phyloP scores from a whole-genome alignment of 2,113 vertebrate genomes.

The Alouatta palliata region DNA sequence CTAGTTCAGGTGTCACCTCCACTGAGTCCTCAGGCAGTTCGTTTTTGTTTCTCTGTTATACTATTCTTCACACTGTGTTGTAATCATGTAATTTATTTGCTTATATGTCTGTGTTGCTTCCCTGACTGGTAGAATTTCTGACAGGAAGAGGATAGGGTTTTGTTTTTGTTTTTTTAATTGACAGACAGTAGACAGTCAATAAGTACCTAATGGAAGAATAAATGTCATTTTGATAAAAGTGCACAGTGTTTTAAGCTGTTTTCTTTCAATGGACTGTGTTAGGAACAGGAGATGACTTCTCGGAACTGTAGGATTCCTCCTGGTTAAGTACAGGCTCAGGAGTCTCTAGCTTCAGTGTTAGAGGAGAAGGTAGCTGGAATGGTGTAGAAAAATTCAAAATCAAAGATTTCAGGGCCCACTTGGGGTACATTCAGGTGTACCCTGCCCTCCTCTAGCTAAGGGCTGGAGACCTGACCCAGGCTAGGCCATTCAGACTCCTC shows the following conservation, averaged over 20 bases:
- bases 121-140: neutral
- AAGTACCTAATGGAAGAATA: conserved; percentile 30
- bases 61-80: neutral
- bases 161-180: neutral
- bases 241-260: neutral
- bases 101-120: neutral
- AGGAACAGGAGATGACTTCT: neutral
- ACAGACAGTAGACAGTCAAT: neutral
- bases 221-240: conserved; percentile 54
- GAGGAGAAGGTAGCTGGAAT: neutral
- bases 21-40: neutral
- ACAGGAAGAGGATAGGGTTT: neutral
- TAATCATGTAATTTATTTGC: conserved; percentile 7
- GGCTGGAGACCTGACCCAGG: neutral
- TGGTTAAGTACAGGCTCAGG: neutral
- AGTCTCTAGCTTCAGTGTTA: neutral
- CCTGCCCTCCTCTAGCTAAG: neutral
- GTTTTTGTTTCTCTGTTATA: neutral
- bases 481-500: neutral
- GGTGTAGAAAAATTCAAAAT: neutral
- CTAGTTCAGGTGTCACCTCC: neutral
- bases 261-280: neutral
- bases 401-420: neutral
- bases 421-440: neutral
- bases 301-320: neutral